Percentiles rank a stretch among this genome's conserved stretches.
Conservation (phyloP, 2,797 vertebrate genomes). For the Melanotaenia maccullochi region DNA sequence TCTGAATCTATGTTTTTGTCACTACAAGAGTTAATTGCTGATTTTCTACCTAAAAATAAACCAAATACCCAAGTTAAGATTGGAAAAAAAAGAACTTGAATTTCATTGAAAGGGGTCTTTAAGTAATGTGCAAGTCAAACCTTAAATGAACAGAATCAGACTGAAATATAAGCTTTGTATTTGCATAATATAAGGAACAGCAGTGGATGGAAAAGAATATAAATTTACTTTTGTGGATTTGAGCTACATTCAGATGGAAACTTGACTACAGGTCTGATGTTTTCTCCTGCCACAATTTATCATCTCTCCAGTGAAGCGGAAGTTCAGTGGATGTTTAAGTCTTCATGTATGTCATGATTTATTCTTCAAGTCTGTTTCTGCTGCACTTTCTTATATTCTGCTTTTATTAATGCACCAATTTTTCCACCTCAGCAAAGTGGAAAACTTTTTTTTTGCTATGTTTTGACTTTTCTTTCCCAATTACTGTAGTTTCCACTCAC, state of each 20-base stretch:
- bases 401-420: constrained; percentile 16
- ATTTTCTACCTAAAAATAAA: background rate
- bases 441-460: constrained; percentile 9
- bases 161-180: background rate
- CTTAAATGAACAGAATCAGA: constrained; percentile 9
- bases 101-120: background rate
- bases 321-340: constrained; percentile 27
- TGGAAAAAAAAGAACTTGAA: background rate
- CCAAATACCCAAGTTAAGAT: background rate
- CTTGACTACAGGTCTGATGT: constrained; percentile 23
- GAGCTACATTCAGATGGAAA: constrained; percentile 22
- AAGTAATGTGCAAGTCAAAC: constrained; percentile 4
- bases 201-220: constrained; percentile 17
- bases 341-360: constrained; percentile 35
- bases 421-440: constrained; percentile 15
- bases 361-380: constrained; percentile 18
- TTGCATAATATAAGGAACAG: background rate
- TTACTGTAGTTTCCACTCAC: background rate
- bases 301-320: constrained; percentile 16
- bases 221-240: constrained; percentile 22
- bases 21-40: background rate
- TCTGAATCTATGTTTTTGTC: background rate
- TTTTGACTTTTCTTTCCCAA: constrained; percentile 9
- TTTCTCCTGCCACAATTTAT: constrained; percentile 32
- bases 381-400: constrained; percentile 11